Base-by-base conservation (phyloP, 2,888 invertebrate species). In the Tridacna crocea region DNA sequence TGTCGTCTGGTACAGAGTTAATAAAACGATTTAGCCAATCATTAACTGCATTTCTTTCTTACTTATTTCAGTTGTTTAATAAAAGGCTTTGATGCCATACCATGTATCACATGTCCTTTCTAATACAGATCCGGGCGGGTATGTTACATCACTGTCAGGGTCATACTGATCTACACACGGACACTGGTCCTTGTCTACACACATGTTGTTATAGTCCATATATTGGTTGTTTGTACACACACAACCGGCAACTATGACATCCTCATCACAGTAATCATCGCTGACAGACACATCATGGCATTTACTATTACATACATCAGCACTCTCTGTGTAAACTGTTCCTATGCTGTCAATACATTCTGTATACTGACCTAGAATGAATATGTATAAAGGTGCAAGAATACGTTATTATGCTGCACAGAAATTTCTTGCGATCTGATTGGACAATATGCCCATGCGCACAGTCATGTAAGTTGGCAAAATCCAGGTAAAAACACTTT, bases 211-310 rank as follows among this genome's bases (percentile, higher is more conserved):
- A 55, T 84, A 76, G 24, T 83, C 77, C 55, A 84, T 77, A 24
- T 77, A 81, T 27, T 77, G 77, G 0, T 76, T 80, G 12, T 77
- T 36, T 0, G 75, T 72, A 75, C 88, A 88, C 27, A 77, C 75
- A 65, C 88, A 88, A 10, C 87, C 88, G 19, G 85, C 80, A 22
- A 85, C 80, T 12, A 77, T 74, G 0, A 72, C 46, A 36, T 77
- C 51, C 13, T 85, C 82, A 26, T 82, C 76, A 63, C 85, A 85
- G 61, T 47, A 66, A 11, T 75, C 26, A 27, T 84, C 83, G 0
- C 63, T 65, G 15, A 82, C 46, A n/a, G 83, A 80, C 48, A 85
- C 58, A 70, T 88, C 88, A 13, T 80, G 73, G 63, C 88, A 88
- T 13, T 77, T 77, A 48, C 75, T 82, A 26, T 76, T 61, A 46